Percentiles rank a stretch among this genome's conserved stretches.
Evolutionary conservation across 2,797 vertebrate species (phyloP).

Genomic region (Odontamblyopus rebecca): DNA sequence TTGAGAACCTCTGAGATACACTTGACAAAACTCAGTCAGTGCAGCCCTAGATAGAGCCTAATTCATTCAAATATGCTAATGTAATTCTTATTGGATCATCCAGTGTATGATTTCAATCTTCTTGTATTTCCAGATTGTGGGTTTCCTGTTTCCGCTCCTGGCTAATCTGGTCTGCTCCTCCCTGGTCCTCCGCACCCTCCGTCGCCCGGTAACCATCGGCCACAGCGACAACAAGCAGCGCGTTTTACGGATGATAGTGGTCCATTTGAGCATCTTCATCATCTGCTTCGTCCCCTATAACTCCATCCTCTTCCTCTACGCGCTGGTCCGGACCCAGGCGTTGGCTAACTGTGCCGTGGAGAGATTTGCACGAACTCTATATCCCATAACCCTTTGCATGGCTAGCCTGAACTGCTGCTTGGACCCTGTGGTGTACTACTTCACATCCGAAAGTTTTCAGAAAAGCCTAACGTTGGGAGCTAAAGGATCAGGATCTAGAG

Average conservation of each 20-base stretch:
- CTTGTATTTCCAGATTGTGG: constrained; percentile 75
- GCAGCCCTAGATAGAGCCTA: no score
- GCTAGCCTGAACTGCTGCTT: constrained; percentile 96
- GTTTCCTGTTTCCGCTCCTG: constrained; percentile 92
- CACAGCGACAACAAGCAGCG: constrained; percentile 94
- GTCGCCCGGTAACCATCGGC: constrained; percentile 86
- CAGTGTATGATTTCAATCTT: not conserved
- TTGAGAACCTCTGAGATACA: no score
- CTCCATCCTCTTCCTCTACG: constrained; percentile 95
- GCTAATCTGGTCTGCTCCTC: constrained; percentile 94
- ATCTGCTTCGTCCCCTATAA: constrained; percentile 98
- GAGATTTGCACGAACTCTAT: constrained; percentile 90
- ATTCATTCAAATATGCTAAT: no score
- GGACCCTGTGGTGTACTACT: constrained; percentile 96
- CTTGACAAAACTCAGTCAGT: no score
- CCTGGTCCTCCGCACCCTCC: constrained; percentile 89
- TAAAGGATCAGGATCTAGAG: constrained; percentile 79
- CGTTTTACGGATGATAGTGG: constrained; percentile 93
- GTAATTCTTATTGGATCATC: not conserved
- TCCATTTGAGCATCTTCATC: constrained; percentile 94
- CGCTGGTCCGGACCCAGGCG: constrained; percentile 91
- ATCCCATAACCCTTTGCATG: constrained; percentile 93
- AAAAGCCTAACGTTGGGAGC: constrained; percentile 89
- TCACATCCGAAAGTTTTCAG: constrained; percentile 97
- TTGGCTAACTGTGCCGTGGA: constrained; percentile 89